A percentile compares a stretch with the other conserved stretches of the same genome.
Evolutionary conservation across 2,888 invertebrate genomes (phyloP).

Genomic region (Penaeus monodon): DNA sequence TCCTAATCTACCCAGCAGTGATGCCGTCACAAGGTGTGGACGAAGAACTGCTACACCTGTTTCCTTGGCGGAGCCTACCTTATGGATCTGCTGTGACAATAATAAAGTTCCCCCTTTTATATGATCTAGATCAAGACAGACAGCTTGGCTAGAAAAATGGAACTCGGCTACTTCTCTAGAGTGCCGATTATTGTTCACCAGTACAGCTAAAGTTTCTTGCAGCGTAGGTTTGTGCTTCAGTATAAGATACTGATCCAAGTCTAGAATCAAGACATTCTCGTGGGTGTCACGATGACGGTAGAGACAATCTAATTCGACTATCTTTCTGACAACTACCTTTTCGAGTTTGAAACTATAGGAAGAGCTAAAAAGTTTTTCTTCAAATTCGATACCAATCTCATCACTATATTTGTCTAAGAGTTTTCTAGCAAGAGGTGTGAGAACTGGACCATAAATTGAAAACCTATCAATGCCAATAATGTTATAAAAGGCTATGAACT

Average conservation of each 20-base stretch:
- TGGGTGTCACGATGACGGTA: slow-evolving; percentile 58
- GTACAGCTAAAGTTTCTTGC: slow-evolving; percentile 34
- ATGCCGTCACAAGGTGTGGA: slow-evolving; percentile 49
- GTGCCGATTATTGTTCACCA: slow-evolving; percentile 16
- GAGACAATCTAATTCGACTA: slow-evolving; percentile 61
- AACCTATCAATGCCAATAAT: slow-evolving; percentile 57
- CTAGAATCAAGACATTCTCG: slow-evolving; percentile 60
- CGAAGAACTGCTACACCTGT: slow-evolving; percentile 57
- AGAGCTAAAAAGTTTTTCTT: slow-evolving; percentile 60
- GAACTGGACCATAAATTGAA: slow-evolving; percentile 55
- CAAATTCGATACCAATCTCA: slow-evolving; percentile 49
- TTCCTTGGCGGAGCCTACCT: slow-evolving; percentile 32
- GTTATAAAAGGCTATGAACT: slow-evolving; percentile 61
- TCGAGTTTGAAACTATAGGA: slow-evolving; percentile 28
- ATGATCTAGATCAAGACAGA: slow-evolving; percentile 57
- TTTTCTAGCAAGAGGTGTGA: slow-evolving; percentile 56
- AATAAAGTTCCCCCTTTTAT: slow-evolving; percentile 35
- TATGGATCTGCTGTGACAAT: slow-evolving; percentile 52
- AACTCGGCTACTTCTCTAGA: slow-evolving; percentile 50
- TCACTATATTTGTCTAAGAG: slow-evolving; percentile 60
- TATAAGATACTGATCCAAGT: slow-evolving; percentile 55
- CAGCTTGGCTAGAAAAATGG: slow-evolving; percentile 55
- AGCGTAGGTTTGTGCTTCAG: slow-evolving; percentile 44
- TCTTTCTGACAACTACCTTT: slow-evolving; percentile 22
- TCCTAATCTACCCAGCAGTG: neutral